Base-by-base conservation (phyloP, 2,797 vertebrate species). In the Pipistrellus pygmaeus region DNA sequence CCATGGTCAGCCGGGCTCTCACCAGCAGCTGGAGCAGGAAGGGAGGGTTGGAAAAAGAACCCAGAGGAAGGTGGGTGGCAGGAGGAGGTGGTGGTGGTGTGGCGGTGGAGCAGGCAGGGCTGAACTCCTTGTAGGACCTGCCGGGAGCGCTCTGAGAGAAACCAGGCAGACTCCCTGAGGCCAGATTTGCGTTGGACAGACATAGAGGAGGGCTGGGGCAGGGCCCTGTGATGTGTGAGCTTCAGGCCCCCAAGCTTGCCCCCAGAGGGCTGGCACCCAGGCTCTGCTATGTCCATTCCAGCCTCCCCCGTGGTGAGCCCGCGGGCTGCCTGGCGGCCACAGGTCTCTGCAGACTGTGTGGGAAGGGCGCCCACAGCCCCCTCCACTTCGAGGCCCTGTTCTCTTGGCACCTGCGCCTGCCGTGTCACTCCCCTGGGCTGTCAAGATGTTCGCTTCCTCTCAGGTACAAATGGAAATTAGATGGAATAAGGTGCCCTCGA, bases 321-420 rank as follows among this genome's bases (percentile, higher is more conserved):
- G 51, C 72, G 25, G 4, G 0, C 60, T 75, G 8, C 46, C 46
- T 5, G 23, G 18, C 13, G 12, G 48, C 27, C 81, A 2, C 18
- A 35, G n/a, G 64, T 62, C 69, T n/a, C 32, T 12, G n/a, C 7
- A 46, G 72, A 30, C 9, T 17, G 18, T 8, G 53, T 55, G 53
- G 53, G 53, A 55, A 55, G 8, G 21, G 53, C 0, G 21, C 20
- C 17, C 1, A 0, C 0, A 2, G 32, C 62, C 12, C 25, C 44
- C 71, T 18, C 20, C 0, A 30, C 41, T 9, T 25, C 15, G 20
- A 55, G 53, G 41, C 41, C 25, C 15, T 7, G 13, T 4, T 53
- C 55, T 48, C 2, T 55, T 68, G 21, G 15, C 15, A 85, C 15
- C 12, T 1, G 30, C 57, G 72, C 76, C 35, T 5, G 21, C 46